Base-by-base conservation (phyloP, 2,888 invertebrate species). In the Rhopalosiphum nymphaeae region DNA sequence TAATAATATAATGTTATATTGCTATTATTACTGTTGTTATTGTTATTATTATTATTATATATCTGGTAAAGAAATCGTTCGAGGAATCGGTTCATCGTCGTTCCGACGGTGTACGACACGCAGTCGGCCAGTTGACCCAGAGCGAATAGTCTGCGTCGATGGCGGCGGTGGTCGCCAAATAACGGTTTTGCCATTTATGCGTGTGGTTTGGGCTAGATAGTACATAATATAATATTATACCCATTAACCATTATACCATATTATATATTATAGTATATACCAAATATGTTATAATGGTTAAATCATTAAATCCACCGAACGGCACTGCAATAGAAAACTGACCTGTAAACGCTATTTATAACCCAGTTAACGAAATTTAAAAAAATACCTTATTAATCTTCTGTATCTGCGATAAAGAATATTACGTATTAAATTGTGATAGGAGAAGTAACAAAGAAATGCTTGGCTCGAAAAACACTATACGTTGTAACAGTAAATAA, bases 101-200 rank as follows among this genome's bases (percentile, higher is more conserved):
- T 87, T 26, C 89, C n/a, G 46, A 46, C 36, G 67, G 61, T 49
- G 36, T 49, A 7, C 78, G 25, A 53, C 78, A 78, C 29, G 13
- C 46, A 87, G 67, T 42, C 49, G 84, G 89, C 89, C 78, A 85
- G 84, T 93, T 93, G 93, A 93, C 93, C 93, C 93, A 93, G 87
- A 93, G 89, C 93, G 93, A 89, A 49, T 56, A 78, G 89, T 56
- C 78, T 13, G 44, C 29, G 36, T 44, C 44, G 89, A 56, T 13
- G 44, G 91, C 49, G 46, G 92, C 11, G n/a, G 89, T 36, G 56
- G 89, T 90, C 93, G 89, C 89, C 93, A 93, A 93, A 85, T 93
- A 93, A 93, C 93, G 93, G 93, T 89, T 93, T 89, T 57, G 85
- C 57, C 84, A 57, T 85, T 56, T 61, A 90, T 25, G 84, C 88